Evolutionary conservation across 2,888 invertebrate genomes (phyloP), one percentile per base, ranked within the genome.

Genomic region (Dolomedes plantarius): DNA sequence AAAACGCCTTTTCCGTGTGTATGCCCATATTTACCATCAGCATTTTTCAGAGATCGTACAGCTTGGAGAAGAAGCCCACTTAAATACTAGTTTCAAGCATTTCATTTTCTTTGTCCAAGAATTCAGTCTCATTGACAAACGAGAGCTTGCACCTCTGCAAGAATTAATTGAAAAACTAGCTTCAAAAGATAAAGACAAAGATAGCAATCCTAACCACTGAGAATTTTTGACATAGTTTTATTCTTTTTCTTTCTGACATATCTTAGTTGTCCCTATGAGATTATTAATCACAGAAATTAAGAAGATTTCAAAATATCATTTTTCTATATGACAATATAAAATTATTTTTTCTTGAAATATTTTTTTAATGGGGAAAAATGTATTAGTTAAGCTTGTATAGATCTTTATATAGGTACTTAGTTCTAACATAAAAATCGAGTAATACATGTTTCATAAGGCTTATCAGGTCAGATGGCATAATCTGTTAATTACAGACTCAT

Each of bases 41-140:
- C 99, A 99, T 93, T 99, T 99, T 92, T 95, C 96, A 80, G 97
- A 98, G 93, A 98, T 99, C 88, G 98, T 99, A 80, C 96, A 98
- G 92, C 94, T 99, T 83, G 97, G 98, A 76, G 99, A 99, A 92
- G 99, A 99, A 92, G 98, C 99, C 77, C 99, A 99, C 92, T 94
- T 99, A 90, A 99, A 99, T 93, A 99, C 99, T 87, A 98, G 98
- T 90, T 99, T 99, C 93, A 99, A 99, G 92, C 99, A 99, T 93
- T 99, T 99, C 92, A 98, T 99, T 91, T 98, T 98, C 93, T 98
- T 98, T 91, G 97, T 97, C 88, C 94, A 98, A 95, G 99, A 99
- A 93, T 99, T 99, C 92, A 96, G 95, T 93, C 93, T 99, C 91
- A 98, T 99, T 91, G 98, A 99, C 92, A 94, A 97, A 90, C 94